phyloP scores from a whole-genome alignment of 2,888 invertebrate genomes.

The Aphidoletes aphidimyza region DNA sequence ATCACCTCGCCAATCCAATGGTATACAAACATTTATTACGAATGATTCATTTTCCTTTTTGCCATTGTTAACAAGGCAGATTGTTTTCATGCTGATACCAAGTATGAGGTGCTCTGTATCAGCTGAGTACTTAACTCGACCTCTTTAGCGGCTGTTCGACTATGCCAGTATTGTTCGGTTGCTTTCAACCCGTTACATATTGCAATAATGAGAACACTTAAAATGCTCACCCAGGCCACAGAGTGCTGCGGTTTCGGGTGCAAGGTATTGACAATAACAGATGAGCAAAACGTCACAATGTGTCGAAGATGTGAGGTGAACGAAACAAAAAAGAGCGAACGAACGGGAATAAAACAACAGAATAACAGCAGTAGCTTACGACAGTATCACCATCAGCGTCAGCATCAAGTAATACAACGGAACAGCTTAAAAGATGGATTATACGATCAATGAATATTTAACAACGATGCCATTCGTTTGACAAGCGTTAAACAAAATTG shows the following conservation, averaged over 20 bases:
- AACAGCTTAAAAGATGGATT: conserved; percentile 54
- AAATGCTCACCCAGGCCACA: not conserved
- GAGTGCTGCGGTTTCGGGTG: not conserved
- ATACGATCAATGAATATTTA: conserved; percentile 56
- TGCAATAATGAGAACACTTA: conserved; percentile 7
- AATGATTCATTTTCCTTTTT: too few relatives aligned
- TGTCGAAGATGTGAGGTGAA: conserved; percentile 8
- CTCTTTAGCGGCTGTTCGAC: not conserved
- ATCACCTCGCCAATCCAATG: too few relatives aligned
- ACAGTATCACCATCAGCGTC: not conserved
- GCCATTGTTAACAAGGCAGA: not conserved
- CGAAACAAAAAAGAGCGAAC: not conserved
- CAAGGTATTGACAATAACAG: conserved; percentile 38
- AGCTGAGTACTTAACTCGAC: not conserved
- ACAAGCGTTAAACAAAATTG: conserved; percentile 55
- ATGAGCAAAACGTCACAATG: conserved; percentile 45
- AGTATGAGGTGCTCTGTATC: too few relatives aligned
- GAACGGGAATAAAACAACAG: not conserved
- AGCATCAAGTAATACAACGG: conserved; percentile 26
- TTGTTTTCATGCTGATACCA: not conserved
- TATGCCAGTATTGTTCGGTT: conserved; percentile 33
- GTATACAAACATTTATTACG: too few relatives aligned
- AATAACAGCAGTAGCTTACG: not conserved
- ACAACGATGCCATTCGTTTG: conserved; percentile 54
- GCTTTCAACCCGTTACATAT: not conserved